Base-by-base conservation (phyloP, 2,797 vertebrate genomes). In the Craterocephalus amniculus region DNA sequence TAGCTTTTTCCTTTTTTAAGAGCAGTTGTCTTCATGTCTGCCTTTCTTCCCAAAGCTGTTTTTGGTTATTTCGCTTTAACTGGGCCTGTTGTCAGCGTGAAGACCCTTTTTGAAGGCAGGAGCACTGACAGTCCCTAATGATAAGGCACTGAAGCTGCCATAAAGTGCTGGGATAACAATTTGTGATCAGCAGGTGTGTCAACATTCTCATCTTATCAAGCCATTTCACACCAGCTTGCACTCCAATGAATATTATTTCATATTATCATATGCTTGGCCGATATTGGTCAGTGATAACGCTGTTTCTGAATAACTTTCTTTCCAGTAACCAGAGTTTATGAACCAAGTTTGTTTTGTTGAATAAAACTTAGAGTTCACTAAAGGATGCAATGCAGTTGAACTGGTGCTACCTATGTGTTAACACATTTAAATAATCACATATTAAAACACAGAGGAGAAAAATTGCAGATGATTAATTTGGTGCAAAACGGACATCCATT, bases 181-280 rank as follows among this genome's bases (percentile, higher is more conserved):
- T 89, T 86, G 81, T 87, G 89, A 90, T 88, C 91, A 78, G 89
- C 89, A 87, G 87, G 87, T 91, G 87, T 90, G 89, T 92, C 92
- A 92, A 91, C 89, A 87, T 84, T 89, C 78, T 78, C 88, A 82
- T 88, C 83, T 91, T 92, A 92, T 92, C 90, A 83, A 84, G 81
- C 81, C 87, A 91, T 93, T 93, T 92, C 91, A 92, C 91, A 91
- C 86, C 74, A 73, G 88, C 89, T 88, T 92, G 92, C 90, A 89
- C 88, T 92, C 83, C 89, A 92, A 89, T 91, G 85, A 91, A 92
- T 91, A 91, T 91, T 89, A 91, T 92, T 86, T 78, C 66, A 70
- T 77, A 89, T 88, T 89, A 90, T 89, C 89, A 88, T 86, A 83
- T 63, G 75, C 81, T 89, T 89, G 90, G 84, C 73, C 88, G 89